Conservation (phyloP, 2,797 vertebrate species). For the Lateolabrax maculatus region DNA sequence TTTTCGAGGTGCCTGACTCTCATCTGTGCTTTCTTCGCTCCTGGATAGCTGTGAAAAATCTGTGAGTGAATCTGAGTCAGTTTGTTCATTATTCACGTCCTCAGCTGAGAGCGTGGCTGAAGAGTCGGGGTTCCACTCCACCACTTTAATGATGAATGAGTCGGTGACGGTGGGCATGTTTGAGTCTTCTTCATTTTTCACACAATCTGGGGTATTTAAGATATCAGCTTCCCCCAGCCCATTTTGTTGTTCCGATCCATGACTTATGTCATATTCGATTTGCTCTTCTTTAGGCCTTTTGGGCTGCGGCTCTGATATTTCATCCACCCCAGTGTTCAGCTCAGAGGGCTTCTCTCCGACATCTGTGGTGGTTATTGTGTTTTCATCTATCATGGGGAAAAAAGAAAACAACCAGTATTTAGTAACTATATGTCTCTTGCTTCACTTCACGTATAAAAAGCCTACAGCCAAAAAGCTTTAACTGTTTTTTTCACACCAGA, state of each 20-base stretch:
- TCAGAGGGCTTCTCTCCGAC: not conserved
- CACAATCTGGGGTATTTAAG: not conserved
- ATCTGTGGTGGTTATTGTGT: not conserved
- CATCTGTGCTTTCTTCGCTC: not conserved
- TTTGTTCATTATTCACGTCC: not conserved
- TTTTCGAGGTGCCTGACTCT: not conserved
- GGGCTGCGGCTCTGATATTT: not conserved
- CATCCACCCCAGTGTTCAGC: not conserved
- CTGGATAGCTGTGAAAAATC: not conserved
- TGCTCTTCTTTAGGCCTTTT: conserved; percentile 52
- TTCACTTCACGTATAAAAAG: not conserved
- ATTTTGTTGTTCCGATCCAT: not conserved
- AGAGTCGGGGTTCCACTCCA: not conserved
- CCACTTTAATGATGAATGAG: not conserved
- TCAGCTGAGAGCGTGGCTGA: not conserved
- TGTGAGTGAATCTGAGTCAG: not conserved
- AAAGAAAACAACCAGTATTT: not conserved
- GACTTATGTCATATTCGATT: conserved; percentile 38
- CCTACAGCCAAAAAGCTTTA: not conserved
- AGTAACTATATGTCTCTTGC: not conserved
- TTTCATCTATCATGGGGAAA: conserved; percentile 33
- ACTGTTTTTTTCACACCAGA: not conserved
- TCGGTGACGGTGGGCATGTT: not conserved
- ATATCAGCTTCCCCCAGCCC: not conserved
- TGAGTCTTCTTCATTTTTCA: conserved; percentile 44